Evolutionary conservation across 1,140 invertebrate genomes (phyloP), one percentile per base, ranked within the genome.

Genomic region (Cephus cinctus): DNA sequence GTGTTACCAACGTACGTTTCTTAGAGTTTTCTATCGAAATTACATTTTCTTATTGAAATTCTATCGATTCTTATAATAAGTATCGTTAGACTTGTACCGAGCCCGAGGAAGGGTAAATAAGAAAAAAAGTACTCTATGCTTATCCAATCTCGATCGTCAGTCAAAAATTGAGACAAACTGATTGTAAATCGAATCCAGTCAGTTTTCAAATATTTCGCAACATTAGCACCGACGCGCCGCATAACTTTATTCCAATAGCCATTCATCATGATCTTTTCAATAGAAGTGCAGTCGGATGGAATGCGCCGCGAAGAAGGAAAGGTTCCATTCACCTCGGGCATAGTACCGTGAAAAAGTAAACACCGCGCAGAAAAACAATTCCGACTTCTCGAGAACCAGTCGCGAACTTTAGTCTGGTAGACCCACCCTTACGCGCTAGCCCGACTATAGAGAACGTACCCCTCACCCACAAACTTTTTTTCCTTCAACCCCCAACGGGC

Each of bases 181-280:
- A 46, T 54, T 43, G 56, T 60, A 65, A 67, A 71, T 68, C 60
- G 62, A 66, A 59, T 70, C 65, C 54, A 63, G 56, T 61, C 56
- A 64, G 57, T 58, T 66, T 67, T 62, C 50, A 65, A 63, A 56
- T 54, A 62, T 71, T 71, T 71, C 66, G 69, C 63, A 67, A 71
- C 71, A 70, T 71, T 74, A 73, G 54, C 65, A 56, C 50, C 56
- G 54, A 50, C 57, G 61, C 54, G 54, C 50, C 65, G 59, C 57
- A 69, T 71, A 67, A 69, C 67, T 74, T 70, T 74, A 67, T 71
- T 70, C 59, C 64, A 54, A 67, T 71, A 64, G 63, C 65, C 69
- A 71, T 73, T 71, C 63, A 61, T 73, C 69, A 70, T 64, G 50
- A 50, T 43, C 44, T 61, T n/a, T 69, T 69, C 63, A 59, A 72